Evolutionary conservation across 2,113 vertebrate species (phyloP).

Genomic region (Microtus pennsylvanicus): DNA sequence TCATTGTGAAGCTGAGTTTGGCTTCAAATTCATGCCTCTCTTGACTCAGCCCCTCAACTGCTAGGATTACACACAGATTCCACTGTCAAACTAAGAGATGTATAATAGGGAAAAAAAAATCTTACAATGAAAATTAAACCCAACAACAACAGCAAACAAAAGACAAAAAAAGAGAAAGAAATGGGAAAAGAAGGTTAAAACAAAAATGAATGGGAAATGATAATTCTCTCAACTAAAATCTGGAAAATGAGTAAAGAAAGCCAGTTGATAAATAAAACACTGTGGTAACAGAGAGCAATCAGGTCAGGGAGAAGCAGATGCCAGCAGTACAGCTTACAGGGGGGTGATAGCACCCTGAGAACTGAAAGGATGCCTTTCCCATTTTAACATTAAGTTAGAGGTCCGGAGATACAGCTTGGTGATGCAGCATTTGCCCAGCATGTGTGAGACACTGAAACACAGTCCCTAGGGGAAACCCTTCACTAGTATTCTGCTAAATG

Average conservation of each 20-base stretch:
- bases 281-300: not conserved
- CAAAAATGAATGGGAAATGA: not conserved
- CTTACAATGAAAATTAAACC: not conserved
- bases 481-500: not conserved
- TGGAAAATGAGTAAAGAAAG: slow-evolving; percentile 8
- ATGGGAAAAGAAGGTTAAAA: not conserved
- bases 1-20: not conserved
- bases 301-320: not conserved
- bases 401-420: not conserved
- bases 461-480: not conserved
- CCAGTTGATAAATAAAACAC: not conserved
- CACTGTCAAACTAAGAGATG: not conserved
- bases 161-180: too few relatives aligned
- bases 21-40: not conserved
- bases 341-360: not conserved
- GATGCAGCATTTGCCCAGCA: not conserved
- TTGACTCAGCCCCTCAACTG: not conserved
- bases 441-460: not conserved
- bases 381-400: not conserved
- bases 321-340: not conserved
- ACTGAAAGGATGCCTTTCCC: not conserved
- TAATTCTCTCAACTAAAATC: slow-evolving; percentile 36
- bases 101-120: not conserved
- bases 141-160: too few relatives aligned
- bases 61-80: not conserved